Conservation (phyloP, 2,113 vertebrate species). For the Dipodomys merriami region DNA sequence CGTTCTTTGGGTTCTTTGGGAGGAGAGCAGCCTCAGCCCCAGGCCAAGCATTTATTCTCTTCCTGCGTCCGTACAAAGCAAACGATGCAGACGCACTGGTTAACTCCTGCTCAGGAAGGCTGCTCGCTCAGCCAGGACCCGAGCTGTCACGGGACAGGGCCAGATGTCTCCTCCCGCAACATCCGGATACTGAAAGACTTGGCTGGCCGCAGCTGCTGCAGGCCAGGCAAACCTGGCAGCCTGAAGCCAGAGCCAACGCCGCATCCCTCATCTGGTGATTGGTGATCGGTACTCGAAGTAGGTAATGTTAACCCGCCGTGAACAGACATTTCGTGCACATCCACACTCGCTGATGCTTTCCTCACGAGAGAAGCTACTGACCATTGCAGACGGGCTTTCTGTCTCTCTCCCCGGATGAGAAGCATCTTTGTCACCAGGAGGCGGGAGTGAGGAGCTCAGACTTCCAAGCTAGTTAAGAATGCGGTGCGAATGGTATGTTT, state of each 20-base stretch:
- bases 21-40: no score
- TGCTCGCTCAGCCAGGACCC: no score
- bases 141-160: no score
- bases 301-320: background rate
- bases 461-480: constrained; percentile 76
- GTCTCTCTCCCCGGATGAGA: constrained; percentile 37
- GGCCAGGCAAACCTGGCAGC: no score
- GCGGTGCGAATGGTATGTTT: constrained; percentile 67
- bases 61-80: no score
- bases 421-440: constrained; percentile 6
- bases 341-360: constrained; percentile 39
- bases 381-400: constrained; percentile 68
- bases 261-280: background rate
- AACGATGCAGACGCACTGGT: no score
- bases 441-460: constrained; percentile 61
- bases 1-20: no score
- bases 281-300: background rate
- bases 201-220: no score
- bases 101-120: no score
- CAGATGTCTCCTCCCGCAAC: no score
- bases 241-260: background rate
- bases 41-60: no score
- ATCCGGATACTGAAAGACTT: no score
- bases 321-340: constrained; percentile 46
- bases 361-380: background rate